These are phyloP conservation scores for Rachycentron canadum DNA, from an alignment of 2,797 vertebrate genomes.

Conservation along the genomic window DNA sequence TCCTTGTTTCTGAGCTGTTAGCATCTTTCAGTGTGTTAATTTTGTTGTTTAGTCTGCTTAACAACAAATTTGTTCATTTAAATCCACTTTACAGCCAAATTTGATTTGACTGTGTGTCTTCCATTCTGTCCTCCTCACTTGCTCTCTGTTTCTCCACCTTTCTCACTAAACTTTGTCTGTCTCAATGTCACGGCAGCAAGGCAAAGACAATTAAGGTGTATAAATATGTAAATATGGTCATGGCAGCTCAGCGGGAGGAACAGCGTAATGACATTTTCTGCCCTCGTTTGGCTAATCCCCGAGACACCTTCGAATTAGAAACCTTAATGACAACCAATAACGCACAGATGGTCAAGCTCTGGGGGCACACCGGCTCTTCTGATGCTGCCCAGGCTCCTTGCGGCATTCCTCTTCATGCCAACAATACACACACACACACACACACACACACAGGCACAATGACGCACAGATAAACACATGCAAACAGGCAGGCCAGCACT, in stretches of 20 bases:
- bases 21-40: slow-evolving; percentile 10
- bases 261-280: slow-evolving; percentile 86
- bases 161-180: slow-evolving; percentile 53
- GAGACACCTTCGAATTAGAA: slow-evolving; percentile 88
- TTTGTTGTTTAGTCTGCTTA: slow-evolving; percentile 12
- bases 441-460: slow-evolving; percentile 15
- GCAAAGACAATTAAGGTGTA: slow-evolving; percentile 88
- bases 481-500: slow-evolving; percentile 37
- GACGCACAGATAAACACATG: slow-evolving; percentile 49
- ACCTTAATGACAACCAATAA: slow-evolving; percentile 89
- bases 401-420: slow-evolving; percentile 77
- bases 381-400: slow-evolving; percentile 79
- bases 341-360: slow-evolving; percentile 88
- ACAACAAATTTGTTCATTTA: slow-evolving; percentile 3
- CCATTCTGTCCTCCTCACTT: slow-evolving; percentile 23
- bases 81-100: slow-evolving; percentile 46
- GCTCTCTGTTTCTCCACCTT: slow-evolving; percentile 7
- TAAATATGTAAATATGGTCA: slow-evolving; percentile 89
- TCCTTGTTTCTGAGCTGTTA: slow-evolving; percentile 3
- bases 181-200: slow-evolving; percentile 84
- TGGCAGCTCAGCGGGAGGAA: slow-evolving; percentile 81
- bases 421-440: slow-evolving; percentile 59
- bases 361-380: slow-evolving; percentile 79
- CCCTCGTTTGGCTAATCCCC: slow-evolving; percentile 87
- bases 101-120: slow-evolving; percentile 40